Percentiles rank a stretch among this genome's conserved stretches.
phyloP scores from a whole-genome alignment of 2,888 invertebrate species.

The Exephanes ischioxanthus region DNA sequence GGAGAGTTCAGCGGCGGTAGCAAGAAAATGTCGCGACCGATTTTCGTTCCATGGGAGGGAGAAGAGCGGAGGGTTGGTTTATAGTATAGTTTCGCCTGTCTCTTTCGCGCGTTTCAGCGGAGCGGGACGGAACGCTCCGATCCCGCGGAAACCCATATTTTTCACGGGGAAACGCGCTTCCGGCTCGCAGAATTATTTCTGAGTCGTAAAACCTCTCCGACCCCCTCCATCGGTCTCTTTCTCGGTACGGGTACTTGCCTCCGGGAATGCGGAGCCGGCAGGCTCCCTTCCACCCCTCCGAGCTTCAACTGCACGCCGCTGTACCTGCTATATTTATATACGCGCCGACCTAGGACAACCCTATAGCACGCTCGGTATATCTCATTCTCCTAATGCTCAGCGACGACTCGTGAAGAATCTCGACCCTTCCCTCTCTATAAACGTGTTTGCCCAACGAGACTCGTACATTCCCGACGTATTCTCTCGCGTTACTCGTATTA shows the following conservation, averaged over 20 bases:
- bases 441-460: constrained; percentile 41
- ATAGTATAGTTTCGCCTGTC: constrained; percentile 1
- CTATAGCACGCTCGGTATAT: constrained; percentile 37
- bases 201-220: constrained; percentile 60
- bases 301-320: constrained; percentile 33
- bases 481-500: background rate
- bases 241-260: constrained; percentile 37
- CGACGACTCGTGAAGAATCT: constrained; percentile 55
- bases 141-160: constrained; percentile 63
- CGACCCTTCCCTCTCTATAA: constrained; percentile 29
- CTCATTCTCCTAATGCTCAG: constrained; percentile 53
- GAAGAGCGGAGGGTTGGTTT: background rate
- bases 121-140: constrained; percentile 32
- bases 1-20: constrained; percentile 24
- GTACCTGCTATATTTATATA: background rate
- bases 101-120: constrained; percentile 7
- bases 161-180: constrained; percentile 68
- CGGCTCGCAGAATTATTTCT: constrained; percentile 67
- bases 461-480: constrained; percentile 11
- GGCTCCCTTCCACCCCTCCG: constrained; percentile 30
- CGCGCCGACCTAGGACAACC: background rate
- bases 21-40: constrained; percentile 59
- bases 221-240: constrained; percentile 12
- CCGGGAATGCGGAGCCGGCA: constrained; percentile 52
- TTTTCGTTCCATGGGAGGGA: background rate